Conservation (phyloP, 2,113 vertebrate species). For the Aphyosemion australe region DNA sequence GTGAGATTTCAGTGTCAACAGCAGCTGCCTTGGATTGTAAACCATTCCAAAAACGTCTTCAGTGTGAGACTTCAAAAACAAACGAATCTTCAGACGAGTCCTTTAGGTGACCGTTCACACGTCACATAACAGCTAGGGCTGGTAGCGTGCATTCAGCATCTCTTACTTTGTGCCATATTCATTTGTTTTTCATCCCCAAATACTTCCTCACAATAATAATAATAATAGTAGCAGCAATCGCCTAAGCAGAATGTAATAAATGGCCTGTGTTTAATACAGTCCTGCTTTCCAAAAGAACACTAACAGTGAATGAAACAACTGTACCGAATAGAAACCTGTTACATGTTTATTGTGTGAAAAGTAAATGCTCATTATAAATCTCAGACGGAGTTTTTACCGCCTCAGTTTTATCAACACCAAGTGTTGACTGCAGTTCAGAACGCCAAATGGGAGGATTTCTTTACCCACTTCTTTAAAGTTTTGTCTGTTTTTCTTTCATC, state of each 20-base stretch:
- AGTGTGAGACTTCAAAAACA: too few relatives aligned
- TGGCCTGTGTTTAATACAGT: too few relatives aligned
- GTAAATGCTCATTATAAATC: too few relatives aligned
- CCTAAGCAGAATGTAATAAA: not conserved
- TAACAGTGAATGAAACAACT: too few relatives aligned
- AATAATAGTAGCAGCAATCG: not conserved
- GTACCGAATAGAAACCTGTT: not conserved
- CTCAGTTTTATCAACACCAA: too few relatives aligned
- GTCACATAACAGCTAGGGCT: too few relatives aligned
- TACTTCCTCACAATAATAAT: not conserved
- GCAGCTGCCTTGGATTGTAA: conserved; percentile 78
- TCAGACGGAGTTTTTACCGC: not conserved
- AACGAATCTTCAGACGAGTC: too few relatives aligned
- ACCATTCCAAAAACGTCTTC: conserved; percentile 69
- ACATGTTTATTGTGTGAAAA: too few relatives aligned
- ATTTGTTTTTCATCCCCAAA: not conserved
- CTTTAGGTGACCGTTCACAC: too few relatives aligned
- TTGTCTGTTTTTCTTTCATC: too few relatives aligned
- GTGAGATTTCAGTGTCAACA: conserved; percentile 72
- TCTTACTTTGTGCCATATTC: conserved; percentile 48
- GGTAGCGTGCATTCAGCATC: not conserved
- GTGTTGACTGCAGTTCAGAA: not conserved
- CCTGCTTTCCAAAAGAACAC: too few relatives aligned
- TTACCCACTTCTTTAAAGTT: too few relatives aligned
- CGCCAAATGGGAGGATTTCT: not conserved